phyloP scores from a whole-genome alignment of 2,113 vertebrate genomes.

The Enhydra lutris region DNA sequence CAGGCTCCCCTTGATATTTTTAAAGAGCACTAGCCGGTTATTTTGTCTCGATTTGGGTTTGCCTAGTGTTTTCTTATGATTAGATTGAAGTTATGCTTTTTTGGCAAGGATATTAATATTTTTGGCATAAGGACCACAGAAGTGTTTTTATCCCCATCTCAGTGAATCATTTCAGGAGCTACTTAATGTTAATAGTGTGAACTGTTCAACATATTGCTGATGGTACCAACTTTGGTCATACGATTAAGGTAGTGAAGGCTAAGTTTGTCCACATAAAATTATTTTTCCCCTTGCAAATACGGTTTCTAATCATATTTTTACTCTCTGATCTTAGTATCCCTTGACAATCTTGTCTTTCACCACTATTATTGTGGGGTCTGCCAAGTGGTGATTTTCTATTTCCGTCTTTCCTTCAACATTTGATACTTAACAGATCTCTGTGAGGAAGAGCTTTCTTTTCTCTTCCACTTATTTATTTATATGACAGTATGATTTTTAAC shows the following conservation, averaged over 20 bases:
- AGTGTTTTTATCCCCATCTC: background rate
- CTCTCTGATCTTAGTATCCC: background rate
- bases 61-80: background rate
- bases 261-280: constrained; percentile 3
- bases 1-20: background rate
- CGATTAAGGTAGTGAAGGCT: background rate
- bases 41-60: constrained; percentile 18
- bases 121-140: background rate
- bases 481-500: background rate
- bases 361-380: background rate
- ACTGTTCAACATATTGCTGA: background rate
- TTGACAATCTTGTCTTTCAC: background rate
- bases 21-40: background rate
- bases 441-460: background rate
- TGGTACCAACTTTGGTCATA: background rate
- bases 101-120: background rate
- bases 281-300: background rate
- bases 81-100: background rate
- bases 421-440: background rate
- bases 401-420: background rate
- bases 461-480: constrained; percentile 2
- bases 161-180: background rate
- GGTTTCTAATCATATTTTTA: constrained; percentile 29
- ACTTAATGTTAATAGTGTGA: background rate
- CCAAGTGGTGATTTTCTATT: background rate